These are phyloP conservation scores for Meriones psammophilus DNA, from an alignment of 2,797 vertebrate genomes.

Conservation along the genomic window DNA sequence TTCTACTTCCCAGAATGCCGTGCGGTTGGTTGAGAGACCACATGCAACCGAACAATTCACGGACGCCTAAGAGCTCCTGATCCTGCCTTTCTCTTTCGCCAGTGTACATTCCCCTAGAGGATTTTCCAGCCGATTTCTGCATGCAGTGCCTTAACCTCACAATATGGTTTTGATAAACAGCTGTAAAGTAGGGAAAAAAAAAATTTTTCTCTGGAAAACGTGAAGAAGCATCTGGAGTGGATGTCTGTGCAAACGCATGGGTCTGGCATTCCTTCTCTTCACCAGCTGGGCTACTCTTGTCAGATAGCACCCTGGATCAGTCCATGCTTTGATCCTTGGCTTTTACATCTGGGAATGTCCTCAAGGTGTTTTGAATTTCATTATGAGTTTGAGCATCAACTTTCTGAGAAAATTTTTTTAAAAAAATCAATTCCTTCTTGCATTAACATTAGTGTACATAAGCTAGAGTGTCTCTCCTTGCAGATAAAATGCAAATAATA, in stretches of 20 bases:
- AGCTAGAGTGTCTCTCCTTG: not conserved
- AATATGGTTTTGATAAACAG: not conserved
- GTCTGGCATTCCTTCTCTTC: not conserved
- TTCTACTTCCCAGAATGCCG: accelerated
- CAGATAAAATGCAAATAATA: not conserved
- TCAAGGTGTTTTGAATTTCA: not conserved
- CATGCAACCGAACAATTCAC: accelerated
- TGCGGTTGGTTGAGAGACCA: not conserved
- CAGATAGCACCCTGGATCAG: no score
- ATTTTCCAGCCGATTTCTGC: not conserved
- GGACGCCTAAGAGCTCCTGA: not conserved
- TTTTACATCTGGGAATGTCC: not conserved
- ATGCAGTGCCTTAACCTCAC: not conserved
- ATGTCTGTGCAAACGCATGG: not conserved
- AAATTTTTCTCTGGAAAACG: not conserved
- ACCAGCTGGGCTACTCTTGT: no score
- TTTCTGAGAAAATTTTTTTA: not conserved
- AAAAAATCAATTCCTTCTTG: not conserved
- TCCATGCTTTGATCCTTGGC: not conserved
- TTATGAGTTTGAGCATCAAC: not conserved
- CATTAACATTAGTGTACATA: not conserved
- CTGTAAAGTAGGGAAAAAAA: not conserved
- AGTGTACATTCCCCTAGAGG: not conserved
- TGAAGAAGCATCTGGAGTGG: not conserved
- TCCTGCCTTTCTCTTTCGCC: accelerated